Conservation (phyloP, 2,888 invertebrate species). For the Zhuqinia jingwanae region DNA sequence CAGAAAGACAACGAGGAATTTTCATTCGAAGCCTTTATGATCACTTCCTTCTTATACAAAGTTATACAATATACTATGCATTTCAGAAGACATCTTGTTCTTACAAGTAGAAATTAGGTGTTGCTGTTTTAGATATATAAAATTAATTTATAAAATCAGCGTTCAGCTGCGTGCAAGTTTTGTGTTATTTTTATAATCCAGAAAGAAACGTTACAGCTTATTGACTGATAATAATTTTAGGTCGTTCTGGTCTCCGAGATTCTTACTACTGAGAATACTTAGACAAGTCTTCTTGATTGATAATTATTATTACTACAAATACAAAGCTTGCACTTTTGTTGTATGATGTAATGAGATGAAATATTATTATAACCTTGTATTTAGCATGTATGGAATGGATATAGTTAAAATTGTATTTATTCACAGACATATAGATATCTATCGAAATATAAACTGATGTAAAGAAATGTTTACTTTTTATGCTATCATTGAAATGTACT, state of each 20-base stretch:
- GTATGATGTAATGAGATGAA: not conserved
- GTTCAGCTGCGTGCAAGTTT: slow-evolving; percentile 20
- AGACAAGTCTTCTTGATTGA: slow-evolving; percentile 58
- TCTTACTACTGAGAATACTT: slow-evolving; percentile 57
- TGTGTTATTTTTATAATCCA: slow-evolving; percentile 58
- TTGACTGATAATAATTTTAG: slow-evolving; percentile 66
- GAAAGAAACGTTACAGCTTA: slow-evolving; percentile 58
- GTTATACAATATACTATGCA: slow-evolving; percentile 47
- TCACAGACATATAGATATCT: too few species aligned
- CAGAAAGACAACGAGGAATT: slow-evolving; percentile 37
- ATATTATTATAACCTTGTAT: slow-evolving; percentile 3
- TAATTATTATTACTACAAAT: slow-evolving; percentile 18
- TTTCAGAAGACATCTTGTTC: slow-evolving; percentile 63
- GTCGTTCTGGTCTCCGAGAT: slow-evolving; percentile 72
- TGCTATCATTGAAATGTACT: slow-evolving; percentile 25
- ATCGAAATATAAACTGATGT: slow-evolving; percentile 11
- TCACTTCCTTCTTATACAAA: slow-evolving; percentile 52
- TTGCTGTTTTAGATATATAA: slow-evolving; percentile 40
- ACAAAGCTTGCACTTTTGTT: slow-evolving; percentile 36
- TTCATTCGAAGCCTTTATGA: slow-evolving; percentile 36
- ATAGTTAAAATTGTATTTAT: slow-evolving; percentile 39
- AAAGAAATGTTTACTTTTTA: too few species aligned
- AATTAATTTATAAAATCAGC: slow-evolving; percentile 28
- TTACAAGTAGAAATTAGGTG: not conserved
- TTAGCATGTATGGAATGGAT: not conserved